Evolutionary conservation across 2,888 invertebrate genomes (phyloP).

Genomic region (Cephus runcator): DNA sequence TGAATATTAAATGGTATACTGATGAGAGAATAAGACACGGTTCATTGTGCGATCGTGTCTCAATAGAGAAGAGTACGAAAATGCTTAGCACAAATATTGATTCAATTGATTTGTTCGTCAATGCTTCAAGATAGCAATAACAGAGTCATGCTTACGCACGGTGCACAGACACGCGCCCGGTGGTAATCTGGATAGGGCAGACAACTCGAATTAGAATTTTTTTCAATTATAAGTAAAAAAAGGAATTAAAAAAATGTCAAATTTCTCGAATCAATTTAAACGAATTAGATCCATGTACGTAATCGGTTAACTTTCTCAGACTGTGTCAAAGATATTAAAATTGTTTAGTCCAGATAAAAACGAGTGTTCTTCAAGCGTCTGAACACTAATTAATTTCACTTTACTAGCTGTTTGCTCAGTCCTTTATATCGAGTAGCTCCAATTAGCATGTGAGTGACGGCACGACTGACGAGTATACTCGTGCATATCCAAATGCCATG

Average conservation of each 20-base stretch:
- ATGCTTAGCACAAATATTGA: too few species aligned
- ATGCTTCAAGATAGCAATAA: background rate
- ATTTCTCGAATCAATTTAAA: background rate
- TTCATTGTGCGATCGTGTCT: background rate
- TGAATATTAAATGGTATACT: background rate
- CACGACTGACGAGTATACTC: conserved; percentile 1
- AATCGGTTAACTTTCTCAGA: background rate
- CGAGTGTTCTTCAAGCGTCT: background rate
- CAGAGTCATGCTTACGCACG: background rate
- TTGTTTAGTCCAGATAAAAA: background rate
- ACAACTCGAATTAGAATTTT: background rate
- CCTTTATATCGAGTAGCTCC: background rate
- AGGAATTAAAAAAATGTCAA: background rate
- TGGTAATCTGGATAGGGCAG: background rate
- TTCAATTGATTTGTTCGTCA: background rate
- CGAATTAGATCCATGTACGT: background rate
- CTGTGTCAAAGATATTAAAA: background rate
- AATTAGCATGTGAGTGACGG: conserved; percentile 4
- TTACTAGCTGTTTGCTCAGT: background rate
- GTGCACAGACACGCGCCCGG: background rate
- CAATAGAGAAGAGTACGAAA: too few species aligned
- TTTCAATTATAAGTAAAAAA: background rate
- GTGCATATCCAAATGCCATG: background rate
- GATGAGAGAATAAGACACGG: background rate
- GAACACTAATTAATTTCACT: background rate